Evolutionary conservation across 2,888 invertebrate species (phyloP).

Genomic region (Zeuzera pyrina): DNA sequence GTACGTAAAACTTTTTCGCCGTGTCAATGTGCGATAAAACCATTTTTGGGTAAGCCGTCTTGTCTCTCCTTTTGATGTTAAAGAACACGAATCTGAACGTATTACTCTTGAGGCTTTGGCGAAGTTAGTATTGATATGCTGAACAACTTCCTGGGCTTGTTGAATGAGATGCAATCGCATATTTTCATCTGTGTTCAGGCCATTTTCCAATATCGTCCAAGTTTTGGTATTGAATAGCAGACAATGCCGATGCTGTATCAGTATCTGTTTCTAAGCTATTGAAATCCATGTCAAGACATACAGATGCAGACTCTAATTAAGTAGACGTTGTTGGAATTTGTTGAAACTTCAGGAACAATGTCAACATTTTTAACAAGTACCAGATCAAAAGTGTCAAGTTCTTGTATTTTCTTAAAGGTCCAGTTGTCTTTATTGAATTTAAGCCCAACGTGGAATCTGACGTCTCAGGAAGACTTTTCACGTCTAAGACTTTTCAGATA

Average conservation of each 20-base stretch:
- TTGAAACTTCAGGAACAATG: conserved; percentile 1
- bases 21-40: conserved; percentile 6
- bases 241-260: conserved; percentile 2
- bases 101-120: conserved; percentile 2
- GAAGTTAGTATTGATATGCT: conserved; percentile 6
- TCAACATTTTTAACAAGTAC: not conserved
- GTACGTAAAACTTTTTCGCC: conserved; percentile 9
- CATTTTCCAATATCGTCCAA: conserved; percentile 6
- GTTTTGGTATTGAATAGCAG: conserved; percentile 4
- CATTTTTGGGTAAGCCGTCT: conserved; percentile 6
- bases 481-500: conserved; percentile 3
- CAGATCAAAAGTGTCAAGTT: conserved; percentile 1
- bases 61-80: conserved; percentile 3
- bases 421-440: not conserved
- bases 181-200: conserved; percentile 6
- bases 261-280: not conserved
- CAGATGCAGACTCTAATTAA: conserved; percentile 2
- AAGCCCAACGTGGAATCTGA: conserved; percentile 1
- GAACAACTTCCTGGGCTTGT: conserved; percentile 3
- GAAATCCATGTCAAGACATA: not conserved
- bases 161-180: conserved; percentile 2
- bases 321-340: conserved; percentile 2
- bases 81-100: conserved; percentile 4
- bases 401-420: conserved; percentile 1
- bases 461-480: conserved; percentile 4